A percentile compares a stretch with the other conserved stretches of the same genome.
phyloP scores from a whole-genome alignment of 2,797 vertebrate genomes.

The Mormyrus proboscirostris region DNA sequence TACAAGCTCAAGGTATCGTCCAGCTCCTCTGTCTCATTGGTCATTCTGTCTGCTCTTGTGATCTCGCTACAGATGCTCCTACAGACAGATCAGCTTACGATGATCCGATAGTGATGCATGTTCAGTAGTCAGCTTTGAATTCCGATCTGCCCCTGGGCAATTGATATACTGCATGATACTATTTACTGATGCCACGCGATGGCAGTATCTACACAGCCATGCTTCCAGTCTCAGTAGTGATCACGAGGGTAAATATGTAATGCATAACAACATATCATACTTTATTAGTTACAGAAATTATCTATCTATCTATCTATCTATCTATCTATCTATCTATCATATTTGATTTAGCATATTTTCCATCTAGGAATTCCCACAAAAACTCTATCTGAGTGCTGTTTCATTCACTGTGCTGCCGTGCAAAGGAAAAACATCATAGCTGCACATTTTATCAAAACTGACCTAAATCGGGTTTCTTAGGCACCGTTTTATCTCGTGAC shows the following conservation, averaged over 20 bases:
- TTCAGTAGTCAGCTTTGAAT: neutral
- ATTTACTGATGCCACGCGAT: neutral
- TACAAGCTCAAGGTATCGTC: constrained; percentile 50
- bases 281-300: neutral
- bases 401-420: neutral
- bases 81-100: neutral
- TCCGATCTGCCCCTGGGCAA: neutral
- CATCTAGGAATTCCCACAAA: neutral
- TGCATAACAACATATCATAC: neutral
- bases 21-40: neutral
- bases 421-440: neutral
- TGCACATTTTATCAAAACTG: neutral
- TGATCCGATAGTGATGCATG: neutral
- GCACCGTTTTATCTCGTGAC: neutral
- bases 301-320: neutral
- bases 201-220: neutral
- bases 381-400: neutral
- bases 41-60: neutral
- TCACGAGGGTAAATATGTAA: neutral
- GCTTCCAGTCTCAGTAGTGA: neutral
- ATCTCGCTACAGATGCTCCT: neutral
- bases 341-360: neutral
- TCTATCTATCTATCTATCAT: neutral
- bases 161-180: neutral
- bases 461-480: neutral